Conservation (phyloP, 2,888 invertebrate genomes). For the Hirtodrosophila duncani region DNA sequence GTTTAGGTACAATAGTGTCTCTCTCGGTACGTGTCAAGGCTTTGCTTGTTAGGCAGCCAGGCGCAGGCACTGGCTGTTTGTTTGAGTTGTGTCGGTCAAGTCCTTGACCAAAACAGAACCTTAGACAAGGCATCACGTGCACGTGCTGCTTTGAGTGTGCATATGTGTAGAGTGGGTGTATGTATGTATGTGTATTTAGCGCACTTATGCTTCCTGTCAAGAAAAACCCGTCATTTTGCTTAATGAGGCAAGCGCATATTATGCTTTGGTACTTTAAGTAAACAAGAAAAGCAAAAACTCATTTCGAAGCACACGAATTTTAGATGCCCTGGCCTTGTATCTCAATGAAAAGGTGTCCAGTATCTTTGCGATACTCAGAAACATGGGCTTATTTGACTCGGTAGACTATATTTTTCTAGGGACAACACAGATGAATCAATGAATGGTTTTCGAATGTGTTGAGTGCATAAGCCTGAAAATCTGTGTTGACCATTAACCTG, state of each 20-base stretch:
- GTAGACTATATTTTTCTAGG: no score
- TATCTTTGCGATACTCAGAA: no score
- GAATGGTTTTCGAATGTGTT: no score
- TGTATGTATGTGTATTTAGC: slow-evolving; percentile 5
- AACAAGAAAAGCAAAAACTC: neutral
- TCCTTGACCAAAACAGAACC: slow-evolving; percentile 56
- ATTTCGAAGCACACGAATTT: no score
- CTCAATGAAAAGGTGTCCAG: no score
- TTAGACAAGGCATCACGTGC: slow-evolving; percentile 39
- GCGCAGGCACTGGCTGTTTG: slow-evolving; percentile 18
- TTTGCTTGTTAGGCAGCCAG: slow-evolving; percentile 20
- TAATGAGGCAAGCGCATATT: slow-evolving; percentile 51
- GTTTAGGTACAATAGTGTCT: neutral
- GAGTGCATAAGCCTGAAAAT: no score
- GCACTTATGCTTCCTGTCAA: slow-evolving; percentile 19
- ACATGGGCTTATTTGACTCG: no score
- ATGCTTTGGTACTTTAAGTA: slow-evolving; percentile 20
- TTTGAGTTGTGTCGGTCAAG: slow-evolving; percentile 19
- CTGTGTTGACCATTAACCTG: no score
- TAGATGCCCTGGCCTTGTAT: no score
- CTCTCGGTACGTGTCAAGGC: slow-evolving; percentile 46
- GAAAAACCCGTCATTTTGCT: slow-evolving; percentile 31
- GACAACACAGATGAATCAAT: no score
- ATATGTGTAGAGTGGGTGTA: neutral
- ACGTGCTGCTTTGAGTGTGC: no score